phyloP scores from a whole-genome alignment of 2,113 vertebrate species.

The Cryptomyrus ogoouensis region DNA sequence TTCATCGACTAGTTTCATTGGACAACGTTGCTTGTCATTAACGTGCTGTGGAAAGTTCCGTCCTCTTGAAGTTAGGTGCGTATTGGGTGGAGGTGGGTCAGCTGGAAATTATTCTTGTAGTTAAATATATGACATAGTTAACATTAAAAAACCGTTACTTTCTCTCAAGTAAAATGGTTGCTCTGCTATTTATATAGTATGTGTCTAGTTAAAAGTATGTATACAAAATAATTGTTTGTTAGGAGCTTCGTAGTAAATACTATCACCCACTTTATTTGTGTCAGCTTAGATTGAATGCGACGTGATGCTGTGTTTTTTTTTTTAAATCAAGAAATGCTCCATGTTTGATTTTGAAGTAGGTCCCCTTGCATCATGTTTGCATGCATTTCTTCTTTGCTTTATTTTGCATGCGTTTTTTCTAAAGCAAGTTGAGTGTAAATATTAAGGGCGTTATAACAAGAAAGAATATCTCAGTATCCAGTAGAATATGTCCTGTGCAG shows the following conservation, averaged over 20 bases:
- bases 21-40: background rate
- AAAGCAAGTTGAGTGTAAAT: background rate
- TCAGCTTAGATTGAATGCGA: background rate
- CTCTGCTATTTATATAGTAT: background rate
- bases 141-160: background rate
- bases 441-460: background rate
- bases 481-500: background rate
- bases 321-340: background rate
- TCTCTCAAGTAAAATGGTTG: background rate
- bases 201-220: background rate
- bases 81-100: background rate
- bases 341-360: background rate
- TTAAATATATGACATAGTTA: background rate
- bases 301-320: background rate
- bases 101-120: background rate
- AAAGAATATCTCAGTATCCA: background rate
- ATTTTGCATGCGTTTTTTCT: background rate
- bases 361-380: background rate
- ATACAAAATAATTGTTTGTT: background rate
- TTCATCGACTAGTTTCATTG: background rate
- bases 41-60: background rate
- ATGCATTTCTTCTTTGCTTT: background rate
- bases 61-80: background rate
- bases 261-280: background rate
- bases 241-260: background rate